Percentiles rank a stretch among this genome's conserved stretches.
Conservation (phyloP, 2,113 vertebrate genomes). For the Actinemys pallida region DNA sequence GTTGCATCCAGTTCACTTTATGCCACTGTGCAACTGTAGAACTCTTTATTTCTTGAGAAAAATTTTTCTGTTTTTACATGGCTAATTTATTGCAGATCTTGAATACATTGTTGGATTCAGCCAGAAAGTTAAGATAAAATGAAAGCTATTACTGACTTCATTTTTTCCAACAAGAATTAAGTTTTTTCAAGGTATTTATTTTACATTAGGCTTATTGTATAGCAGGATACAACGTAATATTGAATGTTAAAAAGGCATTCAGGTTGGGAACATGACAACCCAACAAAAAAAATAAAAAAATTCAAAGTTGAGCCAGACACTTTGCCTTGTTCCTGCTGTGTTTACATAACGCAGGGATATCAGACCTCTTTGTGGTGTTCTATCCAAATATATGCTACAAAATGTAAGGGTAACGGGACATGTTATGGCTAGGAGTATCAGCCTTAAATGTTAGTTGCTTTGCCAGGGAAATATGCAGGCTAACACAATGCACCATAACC, state of each 20-base stretch:
- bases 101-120: not conserved
- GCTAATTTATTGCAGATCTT: not conserved
- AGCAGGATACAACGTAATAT: not conserved
- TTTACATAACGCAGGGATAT: not conserved
- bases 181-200: not conserved
- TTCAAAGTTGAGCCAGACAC: not conserved
- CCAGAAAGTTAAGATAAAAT: slow-evolving; percentile 5
- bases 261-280: not conserved
- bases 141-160: not conserved
- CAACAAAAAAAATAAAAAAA: not conserved
- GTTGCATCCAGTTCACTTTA: not conserved
- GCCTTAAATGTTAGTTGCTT: not conserved
- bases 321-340: not conserved
- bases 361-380: not conserved
- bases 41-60: not conserved
- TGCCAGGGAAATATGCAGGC: not conserved
- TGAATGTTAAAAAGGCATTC: not conserved
- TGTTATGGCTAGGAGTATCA: not conserved
- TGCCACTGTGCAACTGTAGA: not conserved
- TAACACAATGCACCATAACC: not conserved
- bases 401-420: not conserved
- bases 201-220: not conserved
- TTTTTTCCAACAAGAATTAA: not conserved
- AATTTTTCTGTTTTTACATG: not conserved
- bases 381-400: not conserved